These are phyloP conservation scores for Pampusana beccarii DNA, from an alignment of 2,113 vertebrate genomes.

Conservation along the genomic window DNA sequence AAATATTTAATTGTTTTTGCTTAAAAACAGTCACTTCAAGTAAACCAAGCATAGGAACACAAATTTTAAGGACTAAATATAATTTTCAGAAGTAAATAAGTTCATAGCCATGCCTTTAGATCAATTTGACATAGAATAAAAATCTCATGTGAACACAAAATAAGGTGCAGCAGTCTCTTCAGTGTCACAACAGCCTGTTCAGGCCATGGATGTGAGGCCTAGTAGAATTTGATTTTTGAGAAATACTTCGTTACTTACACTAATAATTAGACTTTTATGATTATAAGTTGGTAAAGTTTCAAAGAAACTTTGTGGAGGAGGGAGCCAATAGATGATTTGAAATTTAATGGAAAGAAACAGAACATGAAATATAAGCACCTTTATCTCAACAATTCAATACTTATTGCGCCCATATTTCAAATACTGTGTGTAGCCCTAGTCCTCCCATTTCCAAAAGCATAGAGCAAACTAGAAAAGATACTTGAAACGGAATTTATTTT, in stretches of 20 bases:
- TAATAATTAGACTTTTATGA: not conserved
- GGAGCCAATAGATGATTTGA: not conserved
- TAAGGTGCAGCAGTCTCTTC: not conserved
- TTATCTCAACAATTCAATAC: not conserved
- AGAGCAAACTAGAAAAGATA: too few species aligned
- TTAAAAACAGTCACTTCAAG: not conserved
- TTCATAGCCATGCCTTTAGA: not conserved
- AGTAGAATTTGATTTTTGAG: not conserved
- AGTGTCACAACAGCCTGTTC: not conserved
- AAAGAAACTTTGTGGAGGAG: not conserved
- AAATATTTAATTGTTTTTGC: not conserved
- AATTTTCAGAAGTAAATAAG: not conserved
- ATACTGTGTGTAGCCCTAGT: not conserved
- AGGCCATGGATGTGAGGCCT: accelerated
- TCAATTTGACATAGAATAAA: not conserved
- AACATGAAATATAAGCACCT: not conserved
- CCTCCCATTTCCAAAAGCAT: too few species aligned
- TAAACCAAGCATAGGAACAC: not conserved
- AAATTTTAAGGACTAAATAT: not conserved
- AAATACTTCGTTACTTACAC: not conserved
- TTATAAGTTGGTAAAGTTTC: not conserved
- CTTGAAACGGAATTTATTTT: too few species aligned
- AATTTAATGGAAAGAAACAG: not conserved
- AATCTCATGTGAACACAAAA: not conserved
- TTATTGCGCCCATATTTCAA: not conserved